These are phyloP conservation scores for Pomacea canaliculata DNA, from an alignment of 2,888 invertebrate species.

Conservation along the genomic window DNA sequence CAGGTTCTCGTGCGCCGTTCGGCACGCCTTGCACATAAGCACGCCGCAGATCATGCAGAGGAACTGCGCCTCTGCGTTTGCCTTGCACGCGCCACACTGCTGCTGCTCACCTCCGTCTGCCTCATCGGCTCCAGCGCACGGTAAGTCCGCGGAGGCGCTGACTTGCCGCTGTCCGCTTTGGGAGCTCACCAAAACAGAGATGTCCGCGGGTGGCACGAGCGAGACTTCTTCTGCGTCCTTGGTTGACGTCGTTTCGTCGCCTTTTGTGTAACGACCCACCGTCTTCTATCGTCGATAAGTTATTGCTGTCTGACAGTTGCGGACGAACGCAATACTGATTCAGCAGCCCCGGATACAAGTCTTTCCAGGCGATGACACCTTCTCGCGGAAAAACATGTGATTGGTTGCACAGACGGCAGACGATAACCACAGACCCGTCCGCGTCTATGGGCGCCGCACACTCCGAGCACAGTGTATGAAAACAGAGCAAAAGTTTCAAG, in stretches of 20 bases:
- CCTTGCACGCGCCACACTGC: slow-evolving; percentile 14
- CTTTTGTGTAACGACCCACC: no score
- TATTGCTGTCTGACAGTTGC: no score
- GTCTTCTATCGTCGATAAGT: no score
- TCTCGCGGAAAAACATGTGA: neutral
- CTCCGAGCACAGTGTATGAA: slow-evolving; percentile 9
- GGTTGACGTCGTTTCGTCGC: no score
- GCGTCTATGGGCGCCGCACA: neutral
- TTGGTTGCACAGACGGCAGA: slow-evolving; percentile 1
- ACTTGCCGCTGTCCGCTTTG: no score
- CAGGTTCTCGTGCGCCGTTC: slow-evolving; percentile 10
- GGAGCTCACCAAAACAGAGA: no score
- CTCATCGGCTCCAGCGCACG: no score
- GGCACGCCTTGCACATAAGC: slow-evolving; percentile 10
- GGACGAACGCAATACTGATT: no score
- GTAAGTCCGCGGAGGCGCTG: no score
- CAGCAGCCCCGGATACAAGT: neutral
- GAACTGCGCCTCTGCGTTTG: neutral
- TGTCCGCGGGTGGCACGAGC: no score
- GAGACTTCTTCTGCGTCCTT: no score
- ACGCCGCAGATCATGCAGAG: slow-evolving; percentile 21
- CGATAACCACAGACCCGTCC: neutral
- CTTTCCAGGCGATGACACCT: neutral
- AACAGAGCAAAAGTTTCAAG: slow-evolving; percentile 13
- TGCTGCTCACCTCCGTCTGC: neutral